Conservation (phyloP, 2,888 invertebrate species). For the Piscicola geometra region DNA sequence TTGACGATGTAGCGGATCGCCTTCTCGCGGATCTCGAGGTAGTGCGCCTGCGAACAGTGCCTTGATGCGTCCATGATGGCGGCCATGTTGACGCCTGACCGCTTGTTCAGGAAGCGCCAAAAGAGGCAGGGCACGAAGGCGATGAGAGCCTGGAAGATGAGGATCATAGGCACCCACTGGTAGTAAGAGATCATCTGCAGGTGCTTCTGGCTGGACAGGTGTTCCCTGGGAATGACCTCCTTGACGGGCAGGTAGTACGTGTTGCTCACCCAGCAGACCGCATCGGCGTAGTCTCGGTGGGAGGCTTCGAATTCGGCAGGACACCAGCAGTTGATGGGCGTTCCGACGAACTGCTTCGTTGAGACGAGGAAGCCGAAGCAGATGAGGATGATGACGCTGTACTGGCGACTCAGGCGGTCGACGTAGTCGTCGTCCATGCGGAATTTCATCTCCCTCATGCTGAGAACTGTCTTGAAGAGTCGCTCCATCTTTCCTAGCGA, state of each 20-base stretch:
- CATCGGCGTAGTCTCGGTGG: slow-evolving; percentile 45
- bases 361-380: slow-evolving; percentile 45
- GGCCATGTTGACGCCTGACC: slow-evolving; percentile 45
- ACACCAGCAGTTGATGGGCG: slow-evolving; percentile 45
- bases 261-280: slow-evolving; percentile 46
- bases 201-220: slow-evolving; percentile 35
- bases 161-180: slow-evolving; percentile 46
- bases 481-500: slow-evolving; percentile 44
- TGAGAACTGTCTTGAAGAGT: slow-evolving; percentile 44
- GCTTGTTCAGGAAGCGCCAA: slow-evolving; percentile 45
- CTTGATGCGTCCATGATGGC: slow-evolving; percentile 45
- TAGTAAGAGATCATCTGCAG: slow-evolving; percentile 43
- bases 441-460: slow-evolving; percentile 44
- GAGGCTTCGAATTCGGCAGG: slow-evolving; percentile 44
- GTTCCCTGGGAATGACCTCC: slow-evolving; percentile 39
- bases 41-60: slow-evolving; percentile 45
- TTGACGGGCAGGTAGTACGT: slow-evolving; percentile 44
- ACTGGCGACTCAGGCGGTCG: slow-evolving; percentile 37
- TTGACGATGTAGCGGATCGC: slow-evolving; percentile 57
- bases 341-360: slow-evolving; percentile 45
- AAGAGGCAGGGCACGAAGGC: slow-evolving; percentile 44
- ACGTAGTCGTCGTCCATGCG: slow-evolving; percentile 41
- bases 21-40: slow-evolving; percentile 45
- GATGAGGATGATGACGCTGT: slow-evolving; percentile 44
- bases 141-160: slow-evolving; percentile 44